These are phyloP conservation scores for Acronicta psi DNA, from an alignment of 2,888 invertebrate species.

Conservation along the genomic window DNA sequence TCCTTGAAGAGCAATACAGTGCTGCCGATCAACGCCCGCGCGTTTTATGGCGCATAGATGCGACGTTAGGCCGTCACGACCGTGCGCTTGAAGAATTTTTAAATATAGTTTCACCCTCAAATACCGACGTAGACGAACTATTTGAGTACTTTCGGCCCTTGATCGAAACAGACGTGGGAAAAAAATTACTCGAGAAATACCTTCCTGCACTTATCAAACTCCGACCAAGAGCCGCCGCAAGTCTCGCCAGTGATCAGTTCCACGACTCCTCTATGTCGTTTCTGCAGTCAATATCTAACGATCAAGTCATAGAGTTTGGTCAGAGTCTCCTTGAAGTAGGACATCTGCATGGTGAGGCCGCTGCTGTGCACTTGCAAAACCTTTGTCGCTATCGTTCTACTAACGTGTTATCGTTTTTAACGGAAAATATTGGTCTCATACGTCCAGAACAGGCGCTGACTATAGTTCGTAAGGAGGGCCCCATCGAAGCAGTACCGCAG, in stretches of 20 bases:
- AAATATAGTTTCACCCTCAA: slow-evolving; percentile 68
- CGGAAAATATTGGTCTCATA: slow-evolving; percentile 71
- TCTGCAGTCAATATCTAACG: slow-evolving; percentile 55
- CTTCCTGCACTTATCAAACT: slow-evolving; percentile 68
- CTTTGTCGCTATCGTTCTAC: slow-evolving; percentile 69
- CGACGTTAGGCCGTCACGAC: slow-evolving; percentile 62
- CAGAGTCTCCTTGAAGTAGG: slow-evolving; percentile 69
- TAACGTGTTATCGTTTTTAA: slow-evolving; percentile 71
- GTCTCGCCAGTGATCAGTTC: slow-evolving; percentile 67
- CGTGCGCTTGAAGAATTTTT: slow-evolving; percentile 72
- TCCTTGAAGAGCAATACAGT: slow-evolving; percentile 55
- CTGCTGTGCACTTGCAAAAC: slow-evolving; percentile 70
- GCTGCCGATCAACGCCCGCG: slow-evolving; percentile 66
- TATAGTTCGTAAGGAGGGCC: slow-evolving; percentile 70
- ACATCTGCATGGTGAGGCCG: slow-evolving; percentile 68
- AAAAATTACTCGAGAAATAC: slow-evolving; percentile 57
- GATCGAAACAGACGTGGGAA: slow-evolving; percentile 56
- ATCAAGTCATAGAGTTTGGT: slow-evolving; percentile 69
- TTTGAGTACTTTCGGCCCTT: slow-evolving; percentile 73
- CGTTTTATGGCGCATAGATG: slow-evolving; percentile 73
- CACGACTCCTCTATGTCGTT: slow-evolving; percentile 50
- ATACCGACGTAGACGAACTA: slow-evolving; percentile 75
- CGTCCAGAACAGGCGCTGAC: slow-evolving; percentile 80
- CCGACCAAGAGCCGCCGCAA: slow-evolving; percentile 74
- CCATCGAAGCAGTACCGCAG: slow-evolving; percentile 73